phyloP scores from a whole-genome alignment of 2,797 vertebrate species.

The Echiichthys vipera region DNA sequence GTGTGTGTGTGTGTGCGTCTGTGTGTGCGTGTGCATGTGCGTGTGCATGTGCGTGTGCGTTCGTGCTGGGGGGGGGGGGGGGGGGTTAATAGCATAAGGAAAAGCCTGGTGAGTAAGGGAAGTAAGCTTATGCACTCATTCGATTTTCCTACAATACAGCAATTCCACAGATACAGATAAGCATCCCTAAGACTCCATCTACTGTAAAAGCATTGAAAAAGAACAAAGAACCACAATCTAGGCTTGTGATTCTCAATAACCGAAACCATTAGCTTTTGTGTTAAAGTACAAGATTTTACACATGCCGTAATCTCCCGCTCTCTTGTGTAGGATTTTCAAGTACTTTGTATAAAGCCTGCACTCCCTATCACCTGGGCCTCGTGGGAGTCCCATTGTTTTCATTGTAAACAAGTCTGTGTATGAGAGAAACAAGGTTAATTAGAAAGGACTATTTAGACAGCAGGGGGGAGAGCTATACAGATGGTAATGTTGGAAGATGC shows the following conservation, averaged over 20 bases:
- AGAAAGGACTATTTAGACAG: conserved; percentile 74
- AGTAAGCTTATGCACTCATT: background rate
- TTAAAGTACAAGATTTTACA: conserved; percentile 45
- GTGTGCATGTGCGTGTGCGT: no score
- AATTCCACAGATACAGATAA: conserved; percentile 19
- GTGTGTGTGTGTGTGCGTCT: no score
- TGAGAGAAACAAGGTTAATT: conserved; percentile 76
- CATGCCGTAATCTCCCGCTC: conserved; percentile 43
- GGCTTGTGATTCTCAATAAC: conserved; percentile 22
- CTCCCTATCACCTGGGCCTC: conserved; percentile 58
- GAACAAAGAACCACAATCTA: conserved; percentile 19
- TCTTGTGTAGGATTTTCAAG: conserved; percentile 51
- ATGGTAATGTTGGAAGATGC: conserved; percentile 69
- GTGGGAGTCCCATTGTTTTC: conserved; percentile 68
- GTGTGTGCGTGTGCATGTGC: no score
- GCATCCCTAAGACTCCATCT: background rate
- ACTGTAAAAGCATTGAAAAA: background rate
- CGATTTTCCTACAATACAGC: background rate
- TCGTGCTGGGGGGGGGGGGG: background rate
- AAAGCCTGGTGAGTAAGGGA: conserved; percentile 15
- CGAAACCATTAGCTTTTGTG: conserved; percentile 35
- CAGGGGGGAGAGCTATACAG: conserved; percentile 57
- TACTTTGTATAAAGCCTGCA: conserved; percentile 54
- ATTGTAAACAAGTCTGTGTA: conserved; percentile 73
- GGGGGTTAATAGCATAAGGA: background rate